These are phyloP conservation scores for Rhysida immarginata DNA, from an alignment of 1,140 invertebrate species.

Conservation along the genomic window DNA sequence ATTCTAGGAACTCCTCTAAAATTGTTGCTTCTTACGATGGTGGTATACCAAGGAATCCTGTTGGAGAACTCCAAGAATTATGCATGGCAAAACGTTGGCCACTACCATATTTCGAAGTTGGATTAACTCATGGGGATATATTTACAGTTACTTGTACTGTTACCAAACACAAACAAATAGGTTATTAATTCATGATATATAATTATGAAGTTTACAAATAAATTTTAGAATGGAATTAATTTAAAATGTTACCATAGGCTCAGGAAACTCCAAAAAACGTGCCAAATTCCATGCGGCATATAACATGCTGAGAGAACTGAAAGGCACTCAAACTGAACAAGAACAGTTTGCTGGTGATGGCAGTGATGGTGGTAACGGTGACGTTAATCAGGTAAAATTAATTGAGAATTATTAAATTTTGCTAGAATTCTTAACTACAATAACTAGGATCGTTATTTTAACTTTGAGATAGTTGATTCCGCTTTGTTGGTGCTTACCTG, in stretches of 20 bases:
- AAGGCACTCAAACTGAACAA: slow-evolving; percentile 52
- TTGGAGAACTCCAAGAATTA: slow-evolving; percentile 87
- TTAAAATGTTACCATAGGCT: too few species aligned
- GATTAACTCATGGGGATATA: slow-evolving; percentile 77
- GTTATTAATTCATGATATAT: too few species aligned
- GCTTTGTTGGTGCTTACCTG: too few species aligned
- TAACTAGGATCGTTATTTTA: too few species aligned
- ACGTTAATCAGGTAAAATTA: too few species aligned
- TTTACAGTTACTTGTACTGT: slow-evolving; percentile 77
- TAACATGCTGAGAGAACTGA: slow-evolving; percentile 73
- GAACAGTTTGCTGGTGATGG: slow-evolving; percentile 35
- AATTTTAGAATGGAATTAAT: too few species aligned
- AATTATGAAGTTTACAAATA: too few species aligned
- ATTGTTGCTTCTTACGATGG: slow-evolving; percentile 31
- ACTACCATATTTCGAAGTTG: slow-evolving; percentile 83
- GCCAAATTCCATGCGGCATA: slow-evolving; percentile 85
- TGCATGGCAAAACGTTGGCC: slow-evolving; percentile 90
- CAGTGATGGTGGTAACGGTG: slow-evolving; percentile 31
- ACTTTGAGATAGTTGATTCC: too few species aligned
- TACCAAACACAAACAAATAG: slow-evolving; percentile 64
- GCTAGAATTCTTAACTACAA: too few species aligned
- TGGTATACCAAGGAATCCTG: slow-evolving; percentile 56
- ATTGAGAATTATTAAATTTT: too few species aligned
- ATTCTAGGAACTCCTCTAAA: too few species aligned
- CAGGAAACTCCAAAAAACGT: slow-evolving; percentile 87